Evolutionary conservation across 2,888 invertebrate genomes (phyloP), one percentile per base, ranked within the genome.

Genomic region (Aromia moschata): DNA sequence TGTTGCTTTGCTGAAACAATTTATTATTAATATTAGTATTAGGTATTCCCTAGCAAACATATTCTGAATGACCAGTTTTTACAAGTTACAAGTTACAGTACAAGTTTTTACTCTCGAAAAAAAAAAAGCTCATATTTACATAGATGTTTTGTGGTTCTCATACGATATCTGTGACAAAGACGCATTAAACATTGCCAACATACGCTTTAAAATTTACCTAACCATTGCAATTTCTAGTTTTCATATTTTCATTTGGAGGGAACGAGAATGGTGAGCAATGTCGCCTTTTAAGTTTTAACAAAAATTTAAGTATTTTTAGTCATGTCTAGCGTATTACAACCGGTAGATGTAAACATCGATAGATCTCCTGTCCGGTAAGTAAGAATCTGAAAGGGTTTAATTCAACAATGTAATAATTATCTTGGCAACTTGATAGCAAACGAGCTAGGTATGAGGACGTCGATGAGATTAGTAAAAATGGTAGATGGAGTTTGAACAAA

Each of bases 311-410:
- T 25, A 10, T 14, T 43, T 43, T 10, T 20, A 30, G 54, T 41
- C 43, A 67, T 67, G 67, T 67, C 67, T 56, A 68, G 70, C 43
- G 69, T 76, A 43, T 67, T 76, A 57, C 68, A 73, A 67, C 71
- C 74, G 14, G 68, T 75, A 46, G 72, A 76, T 52, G 65, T 72
- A 17, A 76, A 77, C 62, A 63, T 74, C 40, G 74, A 70, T 56
- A 64, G 70, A 67, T 76, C 77, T 31, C 78, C 78, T 10, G 70
- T 70, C 36, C 70, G 78, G 79, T 78, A 73, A 70, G 60, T 56
- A 17, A 14, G 40, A 56, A 58, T 37, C 20, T 25, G n/a, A 11
- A 40, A 46, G 38, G 9, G 12, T 49, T 57, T 33, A 41, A 36
- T 11, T 58, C 47, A 53, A 12, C 16, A n/a, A 7, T 57, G 10